A percentile compares a stretch with the other conserved stretches of the same genome.
These are phyloP conservation scores for Triplophysa bombifrons DNA, from an alignment of 2,797 vertebrate genomes.

Conservation along the genomic window DNA sequence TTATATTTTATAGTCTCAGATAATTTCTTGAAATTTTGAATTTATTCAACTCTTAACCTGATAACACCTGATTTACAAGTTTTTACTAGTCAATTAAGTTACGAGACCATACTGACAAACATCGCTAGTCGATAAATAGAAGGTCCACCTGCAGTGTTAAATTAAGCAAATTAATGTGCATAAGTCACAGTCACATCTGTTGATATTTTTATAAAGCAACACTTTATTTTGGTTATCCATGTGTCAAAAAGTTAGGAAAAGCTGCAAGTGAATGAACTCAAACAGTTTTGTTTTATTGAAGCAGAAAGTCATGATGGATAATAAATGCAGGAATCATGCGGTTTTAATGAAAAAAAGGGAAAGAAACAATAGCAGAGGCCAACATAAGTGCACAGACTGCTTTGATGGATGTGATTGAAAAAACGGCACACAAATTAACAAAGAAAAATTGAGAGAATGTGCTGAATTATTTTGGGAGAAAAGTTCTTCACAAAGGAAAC, in stretches of 20 bases:
- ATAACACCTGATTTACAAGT: neutral
- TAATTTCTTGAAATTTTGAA: neutral
- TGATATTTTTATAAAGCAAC: neutral
- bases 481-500: constrained; percentile 19
- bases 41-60: neutral
- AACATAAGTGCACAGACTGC: neutral
- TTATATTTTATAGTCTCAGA: neutral
- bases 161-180: neutral
- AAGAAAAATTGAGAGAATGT: neutral
- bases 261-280: neutral
- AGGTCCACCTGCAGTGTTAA: neutral
- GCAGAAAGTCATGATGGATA: neutral
- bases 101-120: neutral
- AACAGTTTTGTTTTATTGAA: neutral
- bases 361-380: neutral
- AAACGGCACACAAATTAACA: constrained; percentile 36
- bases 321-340: neutral
- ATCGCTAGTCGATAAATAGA: neutral
- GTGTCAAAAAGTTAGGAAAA: constrained; percentile 3
- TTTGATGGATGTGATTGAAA: constrained; percentile 35
- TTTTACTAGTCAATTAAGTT: neutral
- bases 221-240: neutral
- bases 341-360: neutral
- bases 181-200: neutral
- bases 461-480: constrained; percentile 1